phyloP scores from a whole-genome alignment of 23 tunicate genomes.

The Ascidia mentula region DNA sequence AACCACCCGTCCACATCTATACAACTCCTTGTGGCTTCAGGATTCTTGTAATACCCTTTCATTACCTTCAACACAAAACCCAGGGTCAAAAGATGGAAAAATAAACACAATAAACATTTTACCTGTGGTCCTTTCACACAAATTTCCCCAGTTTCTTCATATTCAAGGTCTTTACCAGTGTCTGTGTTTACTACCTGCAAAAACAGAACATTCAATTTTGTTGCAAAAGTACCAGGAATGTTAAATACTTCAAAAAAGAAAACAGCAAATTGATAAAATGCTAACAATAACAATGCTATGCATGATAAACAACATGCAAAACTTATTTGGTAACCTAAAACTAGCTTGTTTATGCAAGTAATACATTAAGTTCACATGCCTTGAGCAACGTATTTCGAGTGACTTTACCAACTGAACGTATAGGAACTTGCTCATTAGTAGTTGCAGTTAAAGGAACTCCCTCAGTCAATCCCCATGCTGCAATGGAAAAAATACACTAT shows the following conservation, averaged over 20 bases:
- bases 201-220: neutral
- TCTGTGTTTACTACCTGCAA: neutral
- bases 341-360: no score
- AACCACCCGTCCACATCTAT: conserved; percentile 81
- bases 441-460: conserved; percentile 39
- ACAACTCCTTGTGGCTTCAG: conserved; percentile 34
- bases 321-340: no score
- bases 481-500: no score
- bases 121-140: conserved; percentile 58
- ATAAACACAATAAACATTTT: no score
- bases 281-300: no score
- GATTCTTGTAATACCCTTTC: conserved; percentile 66
- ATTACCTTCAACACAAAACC: conserved; percentile 29
- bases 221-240: no score
- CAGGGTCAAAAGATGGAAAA: no score
- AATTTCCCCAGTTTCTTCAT: conserved; percentile 36
- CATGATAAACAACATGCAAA: no score
- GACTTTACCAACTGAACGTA: conserved; percentile 44
- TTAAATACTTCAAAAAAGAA: no score
- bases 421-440: conserved; percentile 4
- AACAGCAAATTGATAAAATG: no score
- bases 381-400: conserved; percentile 41
- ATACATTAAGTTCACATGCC: conserved; percentile 11
- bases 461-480: conserved; percentile 68
- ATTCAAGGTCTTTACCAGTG: conserved; percentile 21